phyloP scores from a whole-genome alignment of 2,888 invertebrate species.

The Dolichopus griseipennis region DNA sequence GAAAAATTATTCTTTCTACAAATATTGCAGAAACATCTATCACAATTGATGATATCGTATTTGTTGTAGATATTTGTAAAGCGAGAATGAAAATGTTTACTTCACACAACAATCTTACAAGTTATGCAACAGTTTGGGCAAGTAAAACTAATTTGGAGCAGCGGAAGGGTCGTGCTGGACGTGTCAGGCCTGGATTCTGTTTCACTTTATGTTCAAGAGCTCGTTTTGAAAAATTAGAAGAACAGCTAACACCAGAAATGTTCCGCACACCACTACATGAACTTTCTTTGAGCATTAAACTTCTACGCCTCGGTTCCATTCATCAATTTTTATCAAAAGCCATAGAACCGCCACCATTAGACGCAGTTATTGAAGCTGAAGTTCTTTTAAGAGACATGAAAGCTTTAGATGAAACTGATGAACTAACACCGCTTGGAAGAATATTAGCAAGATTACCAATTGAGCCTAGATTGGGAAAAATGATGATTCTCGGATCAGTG shows the following conservation, averaged over 20 bases:
- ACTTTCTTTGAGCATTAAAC: constrained; percentile 76
- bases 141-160: constrained; percentile 92
- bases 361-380: constrained; percentile 97
- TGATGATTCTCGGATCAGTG: constrained; percentile 90
- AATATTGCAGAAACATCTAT: constrained; percentile 98
- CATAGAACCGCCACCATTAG: constrained; percentile 92
- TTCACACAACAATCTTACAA: constrained; percentile 97
- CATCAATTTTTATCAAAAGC: constrained; percentile 92
- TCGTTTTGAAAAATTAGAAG: constrained; percentile 63
- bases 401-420: constrained; percentile 78
- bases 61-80: constrained; percentile 94
- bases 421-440: constrained; percentile 84
- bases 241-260: constrained; percentile 95
- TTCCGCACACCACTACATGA: constrained; percentile 95
- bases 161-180: constrained; percentile 83
- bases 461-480: constrained; percentile 93
- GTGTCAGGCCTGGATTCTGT: constrained; percentile 87
- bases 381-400: constrained; percentile 75
- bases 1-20: constrained; percentile 91
- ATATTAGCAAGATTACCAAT: constrained; percentile 92
- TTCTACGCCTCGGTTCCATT: constrained; percentile 82
- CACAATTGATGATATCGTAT: constrained; percentile 97
- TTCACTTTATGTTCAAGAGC: constrained; percentile 84
- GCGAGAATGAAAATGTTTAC: constrained; percentile 97
- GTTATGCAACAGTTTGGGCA: constrained; percentile 95